Base-by-base conservation (phyloP, 2,113 vertebrate species). In the Ailuropoda melanoleuca region DNA sequence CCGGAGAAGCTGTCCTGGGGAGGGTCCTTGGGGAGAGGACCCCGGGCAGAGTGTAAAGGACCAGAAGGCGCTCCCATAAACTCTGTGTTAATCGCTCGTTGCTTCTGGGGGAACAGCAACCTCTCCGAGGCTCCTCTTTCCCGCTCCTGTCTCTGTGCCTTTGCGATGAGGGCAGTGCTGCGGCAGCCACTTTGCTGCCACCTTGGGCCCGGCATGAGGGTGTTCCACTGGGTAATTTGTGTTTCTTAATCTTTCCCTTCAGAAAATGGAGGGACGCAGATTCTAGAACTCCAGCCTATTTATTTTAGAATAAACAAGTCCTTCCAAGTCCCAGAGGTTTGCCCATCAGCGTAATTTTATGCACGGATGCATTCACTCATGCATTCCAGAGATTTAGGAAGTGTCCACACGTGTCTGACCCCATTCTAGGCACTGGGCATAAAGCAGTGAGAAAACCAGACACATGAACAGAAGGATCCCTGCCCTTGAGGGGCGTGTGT, bases 401-500 rank as follows among this genome's bases (percentile, higher is more conserved):
- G 66, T 14, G 53, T 39, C 62, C 6, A 14, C 68, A 0, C 0
- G 3, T 8, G 78, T 77, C 34, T 31, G 89, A 11, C 7, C 2
- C 78, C 24, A 6, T 46, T 39, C 39, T 24, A 8, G 8, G 9
- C 4, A 0, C 48, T 9, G 24, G 77, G 53, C 18, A 66, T 7
- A 56, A 4, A 43, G 74, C 88, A 0, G 6, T 34, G 55, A 46
- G 64, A 21, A 84, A n/a, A 39, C 4, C 21, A 39, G n/a, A 24
- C 68, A 6, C 21, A 6, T 10, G 29, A 53, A 29, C 8, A 53
- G 90, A 8, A 26, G 66, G 50, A n/a, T 6, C 24, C 31, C 15
- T 53, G 34, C 19, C 62, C 48, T 8, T 0, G 8, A 5, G 21
- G 21, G 21, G 26, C 0, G 0, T 1, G 1, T 5, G 3, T 19